Evolutionary conservation across 1,140 invertebrate species (phyloP), one percentile per base, ranked within the genome.

Genomic region (Euwallacea fornicatus): DNA sequence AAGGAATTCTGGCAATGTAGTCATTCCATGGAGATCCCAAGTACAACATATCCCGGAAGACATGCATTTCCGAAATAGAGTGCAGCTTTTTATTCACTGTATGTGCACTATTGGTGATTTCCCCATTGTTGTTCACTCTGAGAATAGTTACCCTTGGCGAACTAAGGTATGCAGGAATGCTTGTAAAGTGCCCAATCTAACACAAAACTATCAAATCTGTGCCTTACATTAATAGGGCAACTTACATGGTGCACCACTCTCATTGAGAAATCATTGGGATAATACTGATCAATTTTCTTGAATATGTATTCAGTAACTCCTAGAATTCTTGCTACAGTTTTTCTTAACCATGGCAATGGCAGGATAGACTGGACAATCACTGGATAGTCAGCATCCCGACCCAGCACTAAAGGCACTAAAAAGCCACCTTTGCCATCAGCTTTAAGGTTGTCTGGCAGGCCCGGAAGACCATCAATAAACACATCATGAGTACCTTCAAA

Each of bases 401-500:
- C 79, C 0, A 77, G 44, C 9, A 89, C 81, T 10, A 93, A 76
- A 2, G 85, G 83, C 0, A 93, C 83, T 68, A 91, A 85, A 75
- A 92, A 87, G 7, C 90, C 90, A 42, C 88, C 89, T 41, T 86
- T 81, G 16, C 84, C 86, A 77, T 90, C 89, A 0, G 82, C 78
- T n/a, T 84, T 77, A 42, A 95, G 80, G 80, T 94, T 95, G 80
- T 96, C 93, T n/a, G 92, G 91, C 7, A 85, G 76, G 76, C 93
- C 93, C 58, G 93, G 93, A 68, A 96, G 82, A 58, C 89, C 89
- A 77, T 91, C 88, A n/a, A 89, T 76, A 76, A 95, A 91, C 0
- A 92, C 21, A 54, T 42, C 21, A n/a, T 54, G 47, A 15, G 47
- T 54, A 7, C 16, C 46, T 65, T 10, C 7, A 61, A 3, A 42